Base-by-base conservation (phyloP, 2,113 vertebrate genomes). In the Dinomys branickii region DNA sequence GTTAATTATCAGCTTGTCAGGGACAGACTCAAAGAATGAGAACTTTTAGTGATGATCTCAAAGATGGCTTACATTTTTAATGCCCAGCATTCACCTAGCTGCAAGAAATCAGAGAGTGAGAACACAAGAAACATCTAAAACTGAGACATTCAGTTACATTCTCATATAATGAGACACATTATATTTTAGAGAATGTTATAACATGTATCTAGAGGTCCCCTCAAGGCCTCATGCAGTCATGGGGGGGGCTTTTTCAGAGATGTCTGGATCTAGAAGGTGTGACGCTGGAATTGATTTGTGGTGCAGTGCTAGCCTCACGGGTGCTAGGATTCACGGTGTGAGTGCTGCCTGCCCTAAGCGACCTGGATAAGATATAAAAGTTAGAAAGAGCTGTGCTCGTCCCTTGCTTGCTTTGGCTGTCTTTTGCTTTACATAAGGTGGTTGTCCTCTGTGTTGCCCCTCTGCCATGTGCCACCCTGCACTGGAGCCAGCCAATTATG, bases 1-100 rank as follows among this genome's bases (percentile, higher is more conserved):
- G 33, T 92, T 80, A 90, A 69, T 87, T 90, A 85, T 77, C 47
- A 88, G 41, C 61, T 90, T 82, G 28, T 82, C 38, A 59, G 75
- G 16, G 4, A 71, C 35, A 81, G 88, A 67, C 14, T 84, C 69
- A 85, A 58, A 87, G 47, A 83, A 83, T 61, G 33, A 94, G 65
- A 47, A 24, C 2, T 71, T 88, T 44, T 5, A 83, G 20, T 30
- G 52, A 56, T 63, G 54, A 56, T 71, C 75, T 94, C 19, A 89
- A 97, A 88, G 47, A 56, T 16, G 10, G 12, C 7, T 52, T 82
- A 92, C 30, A 69, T 54, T 80, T 78, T 90, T 84, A 88, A 73
- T 83, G n/a, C 4, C 47, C 33, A 58, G 1, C 1, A 5, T 82
- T 96, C 59, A 52, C 9, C 22, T 54, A 86, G 14, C n/a, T 69